phyloP scores from a whole-genome alignment of 2,888 invertebrate species.

The Leucozona laternaria region DNA sequence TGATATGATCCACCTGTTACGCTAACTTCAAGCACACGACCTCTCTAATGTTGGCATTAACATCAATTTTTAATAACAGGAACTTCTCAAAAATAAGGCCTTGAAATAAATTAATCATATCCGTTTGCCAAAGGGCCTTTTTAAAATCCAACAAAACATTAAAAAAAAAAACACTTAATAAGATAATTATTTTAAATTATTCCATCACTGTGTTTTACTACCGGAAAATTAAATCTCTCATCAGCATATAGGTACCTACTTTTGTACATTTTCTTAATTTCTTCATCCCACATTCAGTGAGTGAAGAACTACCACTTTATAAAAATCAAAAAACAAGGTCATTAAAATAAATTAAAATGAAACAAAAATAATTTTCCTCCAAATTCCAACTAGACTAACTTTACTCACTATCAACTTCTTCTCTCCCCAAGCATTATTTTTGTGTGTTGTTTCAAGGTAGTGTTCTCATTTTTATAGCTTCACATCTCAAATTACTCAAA shows the following conservation, averaged over 20 bases:
- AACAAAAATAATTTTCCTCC: neutral
- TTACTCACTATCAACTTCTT: neutral
- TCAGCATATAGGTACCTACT: neutral
- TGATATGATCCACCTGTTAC: too few species aligned
- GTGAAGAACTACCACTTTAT: neutral
- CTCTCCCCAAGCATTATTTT: neutral
- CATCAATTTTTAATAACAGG: neutral
- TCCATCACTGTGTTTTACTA: neutral
- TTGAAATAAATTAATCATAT: neutral
- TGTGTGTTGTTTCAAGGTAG: neutral
- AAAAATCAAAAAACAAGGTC: neutral
- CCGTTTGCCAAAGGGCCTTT: neutral
- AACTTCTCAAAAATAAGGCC: neutral
- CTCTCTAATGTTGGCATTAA: neutral
- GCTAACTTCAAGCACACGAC: too few species aligned
- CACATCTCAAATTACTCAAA: neutral
- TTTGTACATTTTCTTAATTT: neutral
- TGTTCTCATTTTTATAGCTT: constrained; percentile 1
- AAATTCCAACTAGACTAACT: neutral
- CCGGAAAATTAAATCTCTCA: constrained; percentile 2
- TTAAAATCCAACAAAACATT: neutral
- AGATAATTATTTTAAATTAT: neutral
- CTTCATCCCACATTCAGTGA: neutral
- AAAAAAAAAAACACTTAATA: neutral
- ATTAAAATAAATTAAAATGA: neutral